phyloP scores from a whole-genome alignment of 2,113 vertebrate genomes.

The Thoracochromis brauschi region DNA sequence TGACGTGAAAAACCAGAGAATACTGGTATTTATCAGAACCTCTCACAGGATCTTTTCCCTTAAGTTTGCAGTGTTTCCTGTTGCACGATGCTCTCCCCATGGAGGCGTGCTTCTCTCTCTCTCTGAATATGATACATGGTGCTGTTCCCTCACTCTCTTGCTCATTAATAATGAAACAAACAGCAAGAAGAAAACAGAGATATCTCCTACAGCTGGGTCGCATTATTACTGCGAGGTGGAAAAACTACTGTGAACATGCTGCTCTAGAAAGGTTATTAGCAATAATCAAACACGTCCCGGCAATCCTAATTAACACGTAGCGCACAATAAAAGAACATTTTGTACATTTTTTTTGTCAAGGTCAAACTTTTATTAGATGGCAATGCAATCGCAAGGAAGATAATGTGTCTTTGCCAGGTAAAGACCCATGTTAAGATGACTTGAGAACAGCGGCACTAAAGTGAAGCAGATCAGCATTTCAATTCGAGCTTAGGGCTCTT shows the following conservation, averaged over 20 bases:
- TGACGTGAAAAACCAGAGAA: not conserved
- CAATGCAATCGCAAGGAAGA: not conserved
- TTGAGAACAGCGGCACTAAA: not conserved
- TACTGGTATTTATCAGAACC: conserved; percentile 19
- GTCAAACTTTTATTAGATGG: not conserved
- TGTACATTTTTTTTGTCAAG: not conserved
- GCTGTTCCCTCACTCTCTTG: conserved; percentile 31
- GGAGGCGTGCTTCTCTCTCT: conserved; percentile 1
- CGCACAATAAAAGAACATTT: not conserved
- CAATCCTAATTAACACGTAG: not conserved
- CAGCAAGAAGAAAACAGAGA: conserved; percentile 34
- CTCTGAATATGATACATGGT: conserved; percentile 53
- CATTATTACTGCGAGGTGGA: conserved; percentile 8
- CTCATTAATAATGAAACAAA: conserved; percentile 69
- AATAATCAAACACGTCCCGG: not conserved
- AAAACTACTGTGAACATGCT: not conserved
- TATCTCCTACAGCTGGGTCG: conserved; percentile 23
- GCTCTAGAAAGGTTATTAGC: not conserved
- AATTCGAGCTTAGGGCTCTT: not conserved
- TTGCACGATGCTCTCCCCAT: conserved; percentile 36
- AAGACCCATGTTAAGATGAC: not conserved
- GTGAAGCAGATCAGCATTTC: not conserved
- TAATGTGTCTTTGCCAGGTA: not conserved
- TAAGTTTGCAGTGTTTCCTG: conserved; percentile 45
- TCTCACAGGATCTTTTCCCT: conserved; percentile 28